A percentile compares a stretch with the other conserved stretches of the same genome.
Evolutionary conservation across 1,140 invertebrate genomes (phyloP).

Genomic region (Eulimnadia texana): DNA sequence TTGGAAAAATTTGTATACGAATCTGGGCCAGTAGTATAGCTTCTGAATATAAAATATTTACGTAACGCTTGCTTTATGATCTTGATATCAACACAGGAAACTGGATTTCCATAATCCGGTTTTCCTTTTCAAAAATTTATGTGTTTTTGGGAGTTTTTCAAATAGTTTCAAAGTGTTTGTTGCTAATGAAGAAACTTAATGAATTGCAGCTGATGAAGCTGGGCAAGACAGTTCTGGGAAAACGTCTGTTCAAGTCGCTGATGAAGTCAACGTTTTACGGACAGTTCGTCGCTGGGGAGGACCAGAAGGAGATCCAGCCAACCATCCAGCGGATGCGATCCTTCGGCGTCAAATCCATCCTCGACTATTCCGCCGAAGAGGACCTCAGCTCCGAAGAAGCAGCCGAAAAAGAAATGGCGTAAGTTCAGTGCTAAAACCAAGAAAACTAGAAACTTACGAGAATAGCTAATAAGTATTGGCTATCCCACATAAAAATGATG

Average conservation of each 20-base stretch:
- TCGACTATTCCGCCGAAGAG: constrained; percentile 97
- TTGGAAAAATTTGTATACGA: no score
- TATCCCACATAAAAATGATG: no score
- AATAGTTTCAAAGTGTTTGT: constrained; percentile 27
- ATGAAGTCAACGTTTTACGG: constrained; percentile 96
- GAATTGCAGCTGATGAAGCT: constrained; percentile 72
- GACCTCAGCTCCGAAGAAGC: constrained; percentile 84
- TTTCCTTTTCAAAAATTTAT: constrained; percentile 4
- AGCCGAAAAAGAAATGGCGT: constrained; percentile 80
- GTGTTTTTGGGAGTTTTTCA: constrained; percentile 3
- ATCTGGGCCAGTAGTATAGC: no score
- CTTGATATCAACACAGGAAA: no score
- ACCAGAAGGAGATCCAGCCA: constrained; percentile 72
- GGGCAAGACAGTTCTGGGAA: constrained; percentile 61
- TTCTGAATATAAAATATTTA: no score
- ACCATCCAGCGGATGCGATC: constrained; percentile 64
- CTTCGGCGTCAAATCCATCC: constrained; percentile 95
- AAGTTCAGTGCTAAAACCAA: constrained; percentile 29
- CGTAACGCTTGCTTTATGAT: no score
- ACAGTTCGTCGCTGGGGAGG: constrained; percentile 94
- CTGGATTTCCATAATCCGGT: no score
- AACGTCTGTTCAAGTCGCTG: constrained; percentile 62
- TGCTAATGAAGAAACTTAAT: background rate
- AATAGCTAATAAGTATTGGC: background rate
- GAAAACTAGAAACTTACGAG: background rate